Evolutionary conservation across 2,888 invertebrate genomes (phyloP).

Genomic region (Drosophila macrospina): DNA sequence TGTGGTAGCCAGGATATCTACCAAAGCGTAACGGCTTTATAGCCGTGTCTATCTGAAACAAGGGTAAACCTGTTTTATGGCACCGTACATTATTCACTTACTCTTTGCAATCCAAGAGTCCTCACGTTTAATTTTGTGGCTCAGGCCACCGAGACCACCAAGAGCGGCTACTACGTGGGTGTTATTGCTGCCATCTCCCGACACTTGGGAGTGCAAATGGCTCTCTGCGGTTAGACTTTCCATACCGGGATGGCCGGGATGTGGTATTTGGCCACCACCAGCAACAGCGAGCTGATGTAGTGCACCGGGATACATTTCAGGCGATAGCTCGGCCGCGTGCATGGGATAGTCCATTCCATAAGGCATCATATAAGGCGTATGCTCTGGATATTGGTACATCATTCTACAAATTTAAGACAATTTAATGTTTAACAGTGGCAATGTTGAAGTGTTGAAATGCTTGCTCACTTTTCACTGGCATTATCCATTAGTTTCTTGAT

Average conservation of each 20-base stretch:
- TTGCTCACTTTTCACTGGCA: constrained; percentile 85
- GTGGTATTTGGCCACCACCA: constrained; percentile 65
- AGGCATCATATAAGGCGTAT: constrained; percentile 85
- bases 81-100: constrained; percentile 59
- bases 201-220: constrained; percentile 81
- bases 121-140: constrained; percentile 84
- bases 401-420: constrained; percentile 69
- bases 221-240: constrained; percentile 82
- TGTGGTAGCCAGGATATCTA: constrained; percentile 35
- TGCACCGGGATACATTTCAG: constrained; percentile 83
- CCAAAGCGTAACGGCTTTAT: constrained; percentile 27
- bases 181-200: constrained; percentile 82
- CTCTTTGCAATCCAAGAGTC: constrained; percentile 84
- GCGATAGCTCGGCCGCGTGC: constrained; percentile 78
- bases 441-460: background rate
- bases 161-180: constrained; percentile 82
- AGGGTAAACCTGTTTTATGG: constrained; percentile 48
- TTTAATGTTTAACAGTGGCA: background rate
- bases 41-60: constrained; percentile 63
- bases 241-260: constrained; percentile 70
- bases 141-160: constrained; percentile 76
- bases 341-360: constrained; percentile 85
- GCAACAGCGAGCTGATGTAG: constrained; percentile 80
- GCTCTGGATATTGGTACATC: constrained; percentile 84
- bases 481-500: constrained; percentile 88